Evolutionary conservation across 2,888 invertebrate species (phyloP), one percentile per base, ranked within the genome.

Genomic region (Nineta flava): DNA sequence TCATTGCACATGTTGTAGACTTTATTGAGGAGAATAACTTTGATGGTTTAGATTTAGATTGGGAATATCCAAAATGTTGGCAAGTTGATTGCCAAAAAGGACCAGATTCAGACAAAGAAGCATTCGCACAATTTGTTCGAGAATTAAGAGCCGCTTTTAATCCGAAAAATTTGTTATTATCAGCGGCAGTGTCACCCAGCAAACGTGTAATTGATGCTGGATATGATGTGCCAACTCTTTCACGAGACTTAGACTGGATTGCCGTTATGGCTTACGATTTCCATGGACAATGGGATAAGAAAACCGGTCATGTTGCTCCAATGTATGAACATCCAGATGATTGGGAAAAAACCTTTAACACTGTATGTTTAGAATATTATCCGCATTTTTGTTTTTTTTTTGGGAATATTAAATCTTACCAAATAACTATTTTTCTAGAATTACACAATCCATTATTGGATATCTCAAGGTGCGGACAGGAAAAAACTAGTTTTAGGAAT

Each of bases 1-100:
- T 93, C 59, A 76, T 88, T 13, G 70, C 76, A 0, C 81, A 87
- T 57, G 83, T 83, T 0, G 55, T 87, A 1, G 77, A 83, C 57
- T 92, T 91, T 60, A 76, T 92, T 50, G 78, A 83, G 53, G 76
- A 81, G 54, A 77, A 87, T 57, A 79, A 79, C 49, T 94, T 94
- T 57, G 91, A 94, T 60, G 95, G 95, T 4, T 69, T 95, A 38
- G 92, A 95, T 65, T 71, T 94, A 26, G 92, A 93, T 62, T 94
- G 93, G 93, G 92, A 94, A 61, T 94, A 91, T 64, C 93, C 93
- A 0, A 87, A 82, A 54, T 92, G 91, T 61, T 90, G 90, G 90
- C 90, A 90, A 72, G 83, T 81, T 1, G 84, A 90, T 59, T 91
- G 91, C 59, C 82, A 77, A 46, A 86, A 83, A 62, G 91, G 91